Evolutionary conservation across 2,888 invertebrate species (phyloP).

Genomic region (Bellardia bayeri): DNA sequence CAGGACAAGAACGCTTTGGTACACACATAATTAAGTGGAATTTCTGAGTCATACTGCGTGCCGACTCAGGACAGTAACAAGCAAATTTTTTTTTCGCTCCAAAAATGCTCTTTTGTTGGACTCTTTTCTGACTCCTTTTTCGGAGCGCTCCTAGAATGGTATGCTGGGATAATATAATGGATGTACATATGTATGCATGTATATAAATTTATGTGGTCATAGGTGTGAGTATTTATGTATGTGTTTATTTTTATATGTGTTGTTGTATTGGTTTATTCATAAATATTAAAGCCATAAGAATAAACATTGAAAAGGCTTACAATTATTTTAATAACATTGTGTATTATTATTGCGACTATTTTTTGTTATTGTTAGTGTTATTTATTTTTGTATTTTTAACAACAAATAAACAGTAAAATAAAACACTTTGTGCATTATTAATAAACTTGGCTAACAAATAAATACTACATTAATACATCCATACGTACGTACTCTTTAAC

Average conservation of each 20-base stretch:
- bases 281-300: slow-evolving; percentile 51
- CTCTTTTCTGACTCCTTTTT: too few relatives aligned
- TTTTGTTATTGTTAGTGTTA: slow-evolving; percentile 4
- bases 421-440: slow-evolving; percentile 46
- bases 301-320: slow-evolving; percentile 47
- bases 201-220: not conserved
- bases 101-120: too few relatives aligned
- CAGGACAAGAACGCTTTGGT: too few relatives aligned
- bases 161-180: too few relatives aligned
- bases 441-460: slow-evolving; percentile 39
- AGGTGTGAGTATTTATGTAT: slow-evolving; percentile 5
- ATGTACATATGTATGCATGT: not conserved
- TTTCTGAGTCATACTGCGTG: too few relatives aligned
- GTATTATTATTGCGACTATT: not conserved
- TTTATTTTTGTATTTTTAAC: slow-evolving; percentile 8
- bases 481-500: not conserved
- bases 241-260: not conserved
- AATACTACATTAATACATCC: not conserved
- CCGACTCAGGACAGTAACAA: too few relatives aligned
- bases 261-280: slow-evolving; percentile 5
- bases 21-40: too few relatives aligned
- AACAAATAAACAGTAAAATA: slow-evolving; percentile 31
- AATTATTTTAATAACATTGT: slow-evolving; percentile 54
- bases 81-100: too few relatives aligned
- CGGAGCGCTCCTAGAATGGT: too few relatives aligned